Evolutionary conservation across 2,888 invertebrate genomes (phyloP).

Genomic region (Sarcophaga subvicina): DNA sequence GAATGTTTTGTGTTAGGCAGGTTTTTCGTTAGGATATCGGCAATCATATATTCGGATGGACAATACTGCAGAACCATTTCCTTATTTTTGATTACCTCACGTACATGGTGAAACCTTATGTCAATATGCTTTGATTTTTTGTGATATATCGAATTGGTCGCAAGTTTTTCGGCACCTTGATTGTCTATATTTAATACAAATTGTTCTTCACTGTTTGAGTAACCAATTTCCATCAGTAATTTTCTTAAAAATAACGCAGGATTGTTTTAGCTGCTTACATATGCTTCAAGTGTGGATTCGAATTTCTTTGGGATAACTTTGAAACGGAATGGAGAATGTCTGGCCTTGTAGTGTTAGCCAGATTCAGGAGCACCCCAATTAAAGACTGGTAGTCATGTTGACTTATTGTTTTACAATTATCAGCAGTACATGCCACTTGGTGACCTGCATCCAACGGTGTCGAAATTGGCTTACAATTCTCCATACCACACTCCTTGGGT

Average conservation of each 20-base stretch:
- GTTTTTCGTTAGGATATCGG: slow-evolving; percentile 26
- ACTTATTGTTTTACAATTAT: slow-evolving; percentile 50
- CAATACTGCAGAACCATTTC: background rate
- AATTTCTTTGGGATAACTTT: slow-evolving; percentile 68
- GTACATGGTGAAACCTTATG: slow-evolving; percentile 9
- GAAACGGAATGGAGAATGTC: slow-evolving; percentile 60
- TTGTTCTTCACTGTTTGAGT: background rate
- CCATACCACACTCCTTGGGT: background rate
- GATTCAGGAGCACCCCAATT: slow-evolving; percentile 57
- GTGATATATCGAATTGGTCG: slow-evolving; percentile 21
- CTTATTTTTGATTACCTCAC: background rate
- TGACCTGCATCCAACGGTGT: slow-evolving; percentile 45
- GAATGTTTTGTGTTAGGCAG: slow-evolving; percentile 5
- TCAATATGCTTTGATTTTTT: slow-evolving; percentile 13
- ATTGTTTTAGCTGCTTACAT: slow-evolving; percentile 60
- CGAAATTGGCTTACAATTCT: slow-evolving; percentile 4
- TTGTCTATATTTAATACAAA: slow-evolving; percentile 19
- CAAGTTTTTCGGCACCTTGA: slow-evolving; percentile 28
- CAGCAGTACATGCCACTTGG: slow-evolving; percentile 49
- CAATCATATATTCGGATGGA: slow-evolving; percentile 1
- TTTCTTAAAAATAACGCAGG: slow-evolving; percentile 15
- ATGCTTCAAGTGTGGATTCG: slow-evolving; percentile 66
- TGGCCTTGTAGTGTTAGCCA: slow-evolving; percentile 59
- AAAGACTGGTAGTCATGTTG: slow-evolving; percentile 63
- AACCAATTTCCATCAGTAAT: slow-evolving; percentile 1